A percentile compares a stretch with the other conserved stretches of the same genome.
phyloP scores from a whole-genome alignment of 2,888 invertebrate genomes.

The Notodonta ziczac region DNA sequence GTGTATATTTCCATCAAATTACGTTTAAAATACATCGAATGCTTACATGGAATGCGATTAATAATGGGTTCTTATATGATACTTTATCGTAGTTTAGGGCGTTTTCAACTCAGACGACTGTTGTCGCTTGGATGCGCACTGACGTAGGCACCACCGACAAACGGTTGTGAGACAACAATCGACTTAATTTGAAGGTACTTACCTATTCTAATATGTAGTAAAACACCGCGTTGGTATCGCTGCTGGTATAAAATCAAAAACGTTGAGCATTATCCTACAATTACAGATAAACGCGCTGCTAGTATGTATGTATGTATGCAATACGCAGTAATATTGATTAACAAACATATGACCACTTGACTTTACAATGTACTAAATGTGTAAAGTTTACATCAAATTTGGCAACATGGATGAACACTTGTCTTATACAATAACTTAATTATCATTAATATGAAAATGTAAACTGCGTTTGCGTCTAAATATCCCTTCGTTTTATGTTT shows the following conservation, averaged over 20 bases:
- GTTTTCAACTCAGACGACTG: background rate
- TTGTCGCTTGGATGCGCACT: background rate
- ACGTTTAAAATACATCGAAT: slow-evolving; percentile 62
- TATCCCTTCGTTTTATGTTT: slow-evolving; percentile 8
- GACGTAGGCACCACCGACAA: background rate
- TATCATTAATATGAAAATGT: slow-evolving; percentile 45
- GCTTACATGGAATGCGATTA: slow-evolving; percentile 68
- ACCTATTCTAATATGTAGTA: slow-evolving; percentile 11
- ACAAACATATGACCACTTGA: slow-evolving; percentile 67
- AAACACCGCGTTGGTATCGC: slow-evolving; percentile 57
- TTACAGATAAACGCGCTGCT: slow-evolving; percentile 79
- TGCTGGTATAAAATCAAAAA: slow-evolving; percentile 73
- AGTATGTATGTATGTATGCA: slow-evolving; percentile 49
- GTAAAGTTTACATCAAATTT: slow-evolving; percentile 70
- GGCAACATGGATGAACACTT: slow-evolving; percentile 82
- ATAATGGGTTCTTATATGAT: slow-evolving; percentile 28
- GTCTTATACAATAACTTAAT: slow-evolving; percentile 52
- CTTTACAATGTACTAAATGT: slow-evolving; percentile 20
- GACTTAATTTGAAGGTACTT: background rate
- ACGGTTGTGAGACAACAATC: background rate
- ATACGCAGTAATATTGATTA: slow-evolving; percentile 72
- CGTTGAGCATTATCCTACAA: slow-evolving; percentile 80
- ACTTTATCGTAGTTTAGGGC: slow-evolving; percentile 17
- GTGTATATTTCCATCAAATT: slow-evolving; percentile 72
- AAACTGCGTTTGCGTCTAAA: slow-evolving; percentile 33